A percentile compares a stretch with the other conserved stretches of the same genome.
Evolutionary conservation across 2,888 invertebrate species (phyloP).

Genomic region (Rotaria socialis): DNA sequence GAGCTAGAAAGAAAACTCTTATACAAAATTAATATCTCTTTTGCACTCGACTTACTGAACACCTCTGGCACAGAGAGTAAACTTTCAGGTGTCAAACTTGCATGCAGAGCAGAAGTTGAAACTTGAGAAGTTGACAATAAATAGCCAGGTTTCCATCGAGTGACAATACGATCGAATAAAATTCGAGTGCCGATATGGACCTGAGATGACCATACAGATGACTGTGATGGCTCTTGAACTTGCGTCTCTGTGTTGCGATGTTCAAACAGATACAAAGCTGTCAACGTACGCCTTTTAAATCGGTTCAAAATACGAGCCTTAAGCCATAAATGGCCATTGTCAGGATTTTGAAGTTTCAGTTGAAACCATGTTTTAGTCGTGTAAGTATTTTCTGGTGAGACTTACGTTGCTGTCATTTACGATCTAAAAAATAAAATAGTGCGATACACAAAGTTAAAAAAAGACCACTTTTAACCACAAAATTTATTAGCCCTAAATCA

Average conservation of each 20-base stretch:
- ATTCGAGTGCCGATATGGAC: neutral
- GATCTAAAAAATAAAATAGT: too few relatives aligned
- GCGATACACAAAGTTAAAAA: too few relatives aligned
- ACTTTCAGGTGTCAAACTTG: neutral
- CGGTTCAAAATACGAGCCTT: neutral
- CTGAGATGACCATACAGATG: neutral
- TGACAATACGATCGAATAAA: neutral
- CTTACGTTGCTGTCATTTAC: too few relatives aligned
- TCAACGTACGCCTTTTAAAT: neutral
- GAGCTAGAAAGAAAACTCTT: neutral
- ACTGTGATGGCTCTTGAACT: neutral
- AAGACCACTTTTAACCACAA: too few relatives aligned
- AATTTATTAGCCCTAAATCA: too few relatives aligned
- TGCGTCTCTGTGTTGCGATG: neutral
- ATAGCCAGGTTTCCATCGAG: neutral
- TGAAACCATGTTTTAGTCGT: neutral
- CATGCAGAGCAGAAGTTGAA: neutral
- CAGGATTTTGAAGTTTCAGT: neutral
- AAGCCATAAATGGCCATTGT: neutral
- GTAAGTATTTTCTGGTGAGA: neutral
- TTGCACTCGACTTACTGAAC: neutral
- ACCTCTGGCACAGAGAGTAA: neutral
- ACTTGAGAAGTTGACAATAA: neutral
- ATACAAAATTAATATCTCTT: neutral
- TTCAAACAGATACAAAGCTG: neutral